A percentile compares a stretch with the other conserved stretches of the same genome.
phyloP scores from a whole-genome alignment of 2,888 invertebrate species.

The Parnassius glacialis region DNA sequence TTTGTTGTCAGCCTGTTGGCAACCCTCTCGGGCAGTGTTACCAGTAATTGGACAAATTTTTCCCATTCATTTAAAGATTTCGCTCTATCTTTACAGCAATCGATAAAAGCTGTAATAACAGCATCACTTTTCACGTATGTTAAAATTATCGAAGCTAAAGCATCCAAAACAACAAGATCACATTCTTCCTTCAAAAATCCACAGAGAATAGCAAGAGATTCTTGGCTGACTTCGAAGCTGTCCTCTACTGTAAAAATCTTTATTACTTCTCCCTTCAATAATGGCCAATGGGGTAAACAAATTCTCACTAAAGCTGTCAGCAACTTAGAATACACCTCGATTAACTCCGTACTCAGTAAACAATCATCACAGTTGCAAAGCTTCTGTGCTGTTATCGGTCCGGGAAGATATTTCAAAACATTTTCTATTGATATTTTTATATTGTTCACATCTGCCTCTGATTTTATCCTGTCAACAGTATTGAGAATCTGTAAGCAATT shows the following conservation, averaged over 20 bases:
- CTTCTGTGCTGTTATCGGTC: slow-evolving; percentile 84
- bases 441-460: slow-evolving; percentile 47
- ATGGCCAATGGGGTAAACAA: slow-evolving; percentile 81
- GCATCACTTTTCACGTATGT: slow-evolving; percentile 79
- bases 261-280: slow-evolving; percentile 50
- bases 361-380: slow-evolving; percentile 75
- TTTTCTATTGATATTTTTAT: slow-evolving; percentile 39
- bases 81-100: slow-evolving; percentile 41
- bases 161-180: slow-evolving; percentile 47
- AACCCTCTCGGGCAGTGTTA: slow-evolving; percentile 85
- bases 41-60: slow-evolving; percentile 81
- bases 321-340: slow-evolving; percentile 72
- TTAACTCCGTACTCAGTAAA: slow-evolving; percentile 49
- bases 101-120: slow-evolving; percentile 74
- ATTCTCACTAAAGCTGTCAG: slow-evolving; percentile 70
- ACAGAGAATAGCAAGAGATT: slow-evolving; percentile 70
- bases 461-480: slow-evolving; percentile 48
- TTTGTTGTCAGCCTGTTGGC: slow-evolving; percentile 83
- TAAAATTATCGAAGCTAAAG: slow-evolving; percentile 65
- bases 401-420: slow-evolving; percentile 63
- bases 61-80: slow-evolving; percentile 63
- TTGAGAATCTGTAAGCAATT: slow-evolving; percentile 53
- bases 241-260: slow-evolving; percentile 80
- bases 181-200: slow-evolving; percentile 69
- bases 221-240: slow-evolving; percentile 63